Evolutionary conservation across 2,113 vertebrate genomes (phyloP), one percentile per base, ranked within the genome.

Genomic region (Callopanchax toddi): DNA sequence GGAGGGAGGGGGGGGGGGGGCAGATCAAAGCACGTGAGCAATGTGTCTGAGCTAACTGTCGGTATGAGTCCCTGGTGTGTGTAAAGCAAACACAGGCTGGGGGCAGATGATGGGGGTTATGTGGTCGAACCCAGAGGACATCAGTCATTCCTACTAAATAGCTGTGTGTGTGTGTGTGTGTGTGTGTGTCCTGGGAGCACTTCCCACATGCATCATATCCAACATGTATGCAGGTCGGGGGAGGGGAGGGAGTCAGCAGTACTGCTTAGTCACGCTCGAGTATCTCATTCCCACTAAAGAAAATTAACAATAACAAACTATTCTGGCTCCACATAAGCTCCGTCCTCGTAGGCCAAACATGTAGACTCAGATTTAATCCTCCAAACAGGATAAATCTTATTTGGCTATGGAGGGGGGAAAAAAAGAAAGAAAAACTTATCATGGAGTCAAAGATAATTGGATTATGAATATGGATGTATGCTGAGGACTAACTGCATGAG

Each of bases 361-460:
- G 77, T 78, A 58, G 49, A 76, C 42, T 64, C 48, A 21, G 40
- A 68, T 50, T 56, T 79, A 81, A 85, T 74, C 78, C 82, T 49
- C 67, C 29, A 78, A 84, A 80, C 71, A 76, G 76, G 79, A 78
- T 78, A 76, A 79, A 82, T 82, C 57, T 67, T 67, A 78, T 79
- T 82, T 78, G 59, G 44, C 6, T 21, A 16, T 1, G 50, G 26
- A 3, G 21, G 45, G 45, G 45, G 16, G 39, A 48, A 29, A 46
- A 61, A n/a, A 46, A n/a, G n/a, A n/a, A n/a, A n/a, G n/a, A n/a
- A 17, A 57, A 49, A 43, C 52, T 79, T 70, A 77, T 87, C 77
- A 79, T 63, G 59, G 37, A 87, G 79, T 79, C 77, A 58, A 81
- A 83, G 53, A 63, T 85, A 87, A 85, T 81, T 85, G 82, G 85